phyloP scores from a whole-genome alignment of 2,888 invertebrate genomes.

The Heterodera filipjevi region DNA sequence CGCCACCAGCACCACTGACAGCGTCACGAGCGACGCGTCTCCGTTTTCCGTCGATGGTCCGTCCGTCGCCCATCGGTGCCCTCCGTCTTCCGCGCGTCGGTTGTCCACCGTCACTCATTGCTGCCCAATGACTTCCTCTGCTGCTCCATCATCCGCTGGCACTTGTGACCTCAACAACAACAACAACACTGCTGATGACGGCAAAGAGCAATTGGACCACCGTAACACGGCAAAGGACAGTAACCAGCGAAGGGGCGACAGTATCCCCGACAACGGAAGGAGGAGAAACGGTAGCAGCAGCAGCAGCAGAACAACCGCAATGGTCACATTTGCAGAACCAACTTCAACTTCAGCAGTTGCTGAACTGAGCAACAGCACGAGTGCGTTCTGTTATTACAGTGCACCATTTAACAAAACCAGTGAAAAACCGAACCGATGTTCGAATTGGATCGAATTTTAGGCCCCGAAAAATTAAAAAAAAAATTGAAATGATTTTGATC shows the following conservation, averaged over 20 bases:
- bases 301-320: neutral
- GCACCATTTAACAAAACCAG: too few relatives aligned
- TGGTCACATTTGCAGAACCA: neutral
- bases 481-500: too few relatives aligned
- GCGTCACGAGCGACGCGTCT: neutral
- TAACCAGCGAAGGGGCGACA: neutral
- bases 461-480: too few relatives aligned
- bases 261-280: too few relatives aligned
- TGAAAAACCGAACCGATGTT: too few relatives aligned
- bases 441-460: too few relatives aligned
- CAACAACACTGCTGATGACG: too few relatives aligned
- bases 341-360: too few relatives aligned
- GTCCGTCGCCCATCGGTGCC: neutral
- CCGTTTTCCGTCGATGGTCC: neutral
- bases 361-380: too few relatives aligned
- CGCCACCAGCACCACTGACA: neutral
- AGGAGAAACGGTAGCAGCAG: neutral
- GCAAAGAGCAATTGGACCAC: neutral
- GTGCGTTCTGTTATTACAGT: too few relatives aligned
- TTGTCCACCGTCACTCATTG: neutral
- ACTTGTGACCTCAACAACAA: neutral
- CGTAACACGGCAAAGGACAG: neutral
- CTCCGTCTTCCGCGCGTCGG: neutral
- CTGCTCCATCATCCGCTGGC: neutral
- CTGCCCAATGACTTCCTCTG: neutral